phyloP scores from a whole-genome alignment of 2,888 invertebrate genomes.

The Mylabris sibirica region DNA sequence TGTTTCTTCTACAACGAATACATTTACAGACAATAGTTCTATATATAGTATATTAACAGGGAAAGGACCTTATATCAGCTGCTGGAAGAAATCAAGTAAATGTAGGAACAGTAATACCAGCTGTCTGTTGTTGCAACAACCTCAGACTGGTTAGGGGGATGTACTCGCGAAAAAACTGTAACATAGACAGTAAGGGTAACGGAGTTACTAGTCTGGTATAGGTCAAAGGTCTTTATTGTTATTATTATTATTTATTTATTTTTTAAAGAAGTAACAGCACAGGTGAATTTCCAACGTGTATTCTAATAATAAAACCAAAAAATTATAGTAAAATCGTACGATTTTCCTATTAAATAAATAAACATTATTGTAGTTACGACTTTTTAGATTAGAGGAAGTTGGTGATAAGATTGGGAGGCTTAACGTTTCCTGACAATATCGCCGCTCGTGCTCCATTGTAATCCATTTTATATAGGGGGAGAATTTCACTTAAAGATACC shows the following conservation, averaged over 20 bases:
- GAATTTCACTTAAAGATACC: slow-evolving; percentile 36
- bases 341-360: not conserved
- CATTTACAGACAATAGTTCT: slow-evolving; percentile 30
- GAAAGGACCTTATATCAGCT: slow-evolving; percentile 35
- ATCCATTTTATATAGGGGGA: slow-evolving; percentile 20
- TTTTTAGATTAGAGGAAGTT: slow-evolving; percentile 32
- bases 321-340: not conserved
- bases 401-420: slow-evolving; percentile 37
- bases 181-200: slow-evolving; percentile 29
- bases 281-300: not conserved
- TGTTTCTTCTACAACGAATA: slow-evolving; percentile 32
- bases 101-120: slow-evolving; percentile 33
- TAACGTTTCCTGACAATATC: slow-evolving; percentile 13
- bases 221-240: not conserved
- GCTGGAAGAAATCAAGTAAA: slow-evolving; percentile 30
- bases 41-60: slow-evolving; percentile 31
- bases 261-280: not conserved
- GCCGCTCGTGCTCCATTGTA: slow-evolving; percentile 45
- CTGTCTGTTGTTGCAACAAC: slow-evolving; percentile 34
- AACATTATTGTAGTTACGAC: slow-evolving; percentile 17
- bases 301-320: not conserved
- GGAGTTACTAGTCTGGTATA: not conserved
- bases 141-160: slow-evolving; percentile 37
- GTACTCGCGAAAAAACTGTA: slow-evolving; percentile 33
- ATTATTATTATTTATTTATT: not conserved